Evolutionary conservation across 30 jellyfish, hydroid and myxozoan species (phyloP).

Genomic region (Hydra vulgaris): DNA sequence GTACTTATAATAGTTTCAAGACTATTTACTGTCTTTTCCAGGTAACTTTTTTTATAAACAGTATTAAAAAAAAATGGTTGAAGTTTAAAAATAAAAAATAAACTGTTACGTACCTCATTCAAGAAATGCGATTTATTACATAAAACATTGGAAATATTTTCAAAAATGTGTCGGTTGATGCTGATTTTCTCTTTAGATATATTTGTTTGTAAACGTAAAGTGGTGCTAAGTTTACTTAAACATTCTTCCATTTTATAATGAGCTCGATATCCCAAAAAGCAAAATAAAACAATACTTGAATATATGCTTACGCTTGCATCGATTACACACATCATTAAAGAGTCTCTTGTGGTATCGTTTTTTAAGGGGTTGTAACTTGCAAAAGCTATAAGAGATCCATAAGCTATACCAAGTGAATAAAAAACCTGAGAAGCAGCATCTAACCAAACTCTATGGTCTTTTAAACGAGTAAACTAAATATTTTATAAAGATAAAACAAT

Average conservation of each 20-base stretch:
- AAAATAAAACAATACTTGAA: conserved; percentile 91
- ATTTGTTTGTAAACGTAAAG: neutral
- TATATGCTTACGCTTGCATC: conserved; percentile 97
- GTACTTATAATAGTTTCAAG: neutral
- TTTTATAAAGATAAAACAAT: neutral
- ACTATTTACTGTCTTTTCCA: neutral
- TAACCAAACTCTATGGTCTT: conserved; percentile 83
- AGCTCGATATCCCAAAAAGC: conserved; percentile 97
- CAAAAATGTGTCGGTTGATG: neutral
- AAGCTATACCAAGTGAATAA: conserved; percentile 93
- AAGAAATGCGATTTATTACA: neutral
- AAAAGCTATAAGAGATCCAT: conserved; percentile 93
- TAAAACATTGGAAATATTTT: neutral
- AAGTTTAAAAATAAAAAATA: too few species aligned
- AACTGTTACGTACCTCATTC: neutral
- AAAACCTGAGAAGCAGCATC: conserved; percentile 97
- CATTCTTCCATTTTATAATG: conserved; percentile 68
- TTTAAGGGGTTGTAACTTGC: conserved; percentile 95
- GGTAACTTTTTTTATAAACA: neutral
- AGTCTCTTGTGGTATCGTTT: conserved; percentile 95
- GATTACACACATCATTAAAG: conserved; percentile 66
- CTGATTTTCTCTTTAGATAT: neutral
- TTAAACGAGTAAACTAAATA: conserved; percentile 54
- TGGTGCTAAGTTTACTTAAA: conserved; percentile 4
- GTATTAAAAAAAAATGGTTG: neutral